These are phyloP conservation scores for Acrossocheilus fasciatus DNA, from an alignment of 2,797 vertebrate genomes.

Conservation along the genomic window DNA sequence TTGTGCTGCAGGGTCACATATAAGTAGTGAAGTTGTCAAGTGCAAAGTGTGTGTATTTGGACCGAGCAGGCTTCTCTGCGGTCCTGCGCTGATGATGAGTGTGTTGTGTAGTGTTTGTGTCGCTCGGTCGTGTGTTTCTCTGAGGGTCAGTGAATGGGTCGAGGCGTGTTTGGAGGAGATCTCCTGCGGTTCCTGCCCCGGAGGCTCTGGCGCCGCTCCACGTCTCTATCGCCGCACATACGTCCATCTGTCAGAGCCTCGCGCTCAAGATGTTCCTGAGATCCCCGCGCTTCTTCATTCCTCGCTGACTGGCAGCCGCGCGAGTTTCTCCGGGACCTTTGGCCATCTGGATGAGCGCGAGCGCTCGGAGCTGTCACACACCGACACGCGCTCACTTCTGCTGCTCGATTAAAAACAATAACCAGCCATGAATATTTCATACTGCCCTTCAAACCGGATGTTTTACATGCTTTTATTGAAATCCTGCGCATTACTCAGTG, in stretches of 20 bases:
- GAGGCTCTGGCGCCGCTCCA: constrained; percentile 67
- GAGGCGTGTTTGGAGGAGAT: constrained; percentile 64
- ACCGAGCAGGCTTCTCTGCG: no score
- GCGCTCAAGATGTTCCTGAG: background rate
- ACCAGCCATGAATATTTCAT: constrained; percentile 1
- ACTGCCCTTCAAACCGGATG: constrained; percentile 1
- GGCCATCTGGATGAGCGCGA: constrained; percentile 51
- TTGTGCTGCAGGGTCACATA: no score
- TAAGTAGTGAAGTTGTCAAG: no score
- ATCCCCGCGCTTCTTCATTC: background rate
- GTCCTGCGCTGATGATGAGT: no score
- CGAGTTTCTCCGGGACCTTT: background rate
- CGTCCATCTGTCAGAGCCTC: constrained; percentile 25
- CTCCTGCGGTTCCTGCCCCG: constrained; percentile 69
- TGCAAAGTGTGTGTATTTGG: no score
- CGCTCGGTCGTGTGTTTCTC: constrained; percentile 26
- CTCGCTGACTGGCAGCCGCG: background rate
- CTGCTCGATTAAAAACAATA: background rate
- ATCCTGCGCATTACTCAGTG: background rate
- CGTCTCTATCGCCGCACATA: constrained; percentile 25
- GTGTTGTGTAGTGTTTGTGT: no score
- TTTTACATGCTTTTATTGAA: background rate
- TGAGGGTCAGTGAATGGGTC: constrained; percentile 62
- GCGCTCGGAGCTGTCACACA: background rate
- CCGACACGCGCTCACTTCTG: background rate